Evolutionary conservation across 2,113 vertebrate species (phyloP), one percentile per base, ranked within the genome.

Genomic region (Gambusia holbrooki): DNA sequence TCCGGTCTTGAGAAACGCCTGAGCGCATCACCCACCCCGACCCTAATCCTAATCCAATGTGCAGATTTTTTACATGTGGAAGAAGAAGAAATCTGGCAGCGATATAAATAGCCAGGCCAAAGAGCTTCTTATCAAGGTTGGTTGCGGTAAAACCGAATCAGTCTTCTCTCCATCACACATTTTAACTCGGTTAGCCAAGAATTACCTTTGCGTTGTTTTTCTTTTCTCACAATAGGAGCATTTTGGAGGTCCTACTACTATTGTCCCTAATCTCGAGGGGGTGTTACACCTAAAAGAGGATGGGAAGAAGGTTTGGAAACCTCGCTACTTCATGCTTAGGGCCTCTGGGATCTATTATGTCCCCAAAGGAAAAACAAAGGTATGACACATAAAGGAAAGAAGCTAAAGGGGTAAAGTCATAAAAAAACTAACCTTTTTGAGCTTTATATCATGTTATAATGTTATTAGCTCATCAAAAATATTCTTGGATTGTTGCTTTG

Each of bases 261-360:
- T 96, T 66, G 95, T 97, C 66, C 96, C 96, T 76, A 94, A 97
- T 72, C 87, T 98, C 28, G 96, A 97, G 93, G 96, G 95, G 62
- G 90, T 86, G 35, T 94, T 98, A 89, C 93, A 93, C 92, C 90
- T 97, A 72, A 97, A 97, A 93, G 96, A 97, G 92, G 96, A 97
- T 74, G 96, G 96, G 74, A 98, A 96, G 81, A 97, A 96, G 84
- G 92, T 95, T 58, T 98, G 97, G 97, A 98, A 96, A 86, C 93
- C 93, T 2, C 96, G 96, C 27, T 96, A 95, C 87, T 97, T 98
- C 85, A 87, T 97, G 87, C 94, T 98, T 3, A 93, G 97, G 71
- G 97, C 97, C 88, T 98, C 96, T 62, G 97, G 96, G 85, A 96
- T 98, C 94, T 98, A 98, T 92, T 97, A 96, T 45, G 95, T 97